Evolutionary conservation across 2,888 invertebrate species (phyloP), one percentile per base, ranked within the genome.

Genomic region (Noctua comes): DNA sequence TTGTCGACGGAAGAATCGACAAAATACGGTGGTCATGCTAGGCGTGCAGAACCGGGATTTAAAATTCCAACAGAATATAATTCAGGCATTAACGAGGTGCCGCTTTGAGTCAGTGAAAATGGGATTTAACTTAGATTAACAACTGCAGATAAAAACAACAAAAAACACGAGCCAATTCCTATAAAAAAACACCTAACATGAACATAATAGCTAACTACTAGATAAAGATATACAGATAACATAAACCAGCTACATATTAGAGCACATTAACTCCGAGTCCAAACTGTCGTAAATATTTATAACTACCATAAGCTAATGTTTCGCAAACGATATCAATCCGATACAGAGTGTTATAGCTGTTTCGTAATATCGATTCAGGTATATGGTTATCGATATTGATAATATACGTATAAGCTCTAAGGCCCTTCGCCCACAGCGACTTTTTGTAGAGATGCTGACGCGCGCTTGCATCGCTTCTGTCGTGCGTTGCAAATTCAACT

Each of bases 281-380:
- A 51, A 78, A 70, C 73, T 51, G 43, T 57, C 74, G 66, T 83
- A 83, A 73, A 84, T 86, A 86, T 86, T 84, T 82, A 84, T 54
- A 71, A 57, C 72, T 27, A 24, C 46, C 27, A 71, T 65, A 84
- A 70, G 31, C 1, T 36, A 66, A 76, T 16, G 62, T 84, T 86
- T 86, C 79, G 72, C 72, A 86, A 84, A 40, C 79, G 48, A 78
- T 77, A 85, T 59, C 82, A 73, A 73, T 82, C 82, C 57, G 43
- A 66, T 48, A 73, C 65, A 66, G 48, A 70, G 48, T 73, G 73
- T 68, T 77, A 54, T 43, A 62, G 64, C 36, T 62, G 48, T 84
- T 73, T 86, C 77, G 71, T 73, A 82, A 84, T 31, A 36, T 48
- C n/a, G n/a, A 64, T 68, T 36, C n/a, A 54, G 5, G 51, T 54